Percentiles rank a stretch among this genome's conserved stretches.
Conservation (phyloP, 2,113 vertebrate genomes). For the Platysteira castanea region DNA sequence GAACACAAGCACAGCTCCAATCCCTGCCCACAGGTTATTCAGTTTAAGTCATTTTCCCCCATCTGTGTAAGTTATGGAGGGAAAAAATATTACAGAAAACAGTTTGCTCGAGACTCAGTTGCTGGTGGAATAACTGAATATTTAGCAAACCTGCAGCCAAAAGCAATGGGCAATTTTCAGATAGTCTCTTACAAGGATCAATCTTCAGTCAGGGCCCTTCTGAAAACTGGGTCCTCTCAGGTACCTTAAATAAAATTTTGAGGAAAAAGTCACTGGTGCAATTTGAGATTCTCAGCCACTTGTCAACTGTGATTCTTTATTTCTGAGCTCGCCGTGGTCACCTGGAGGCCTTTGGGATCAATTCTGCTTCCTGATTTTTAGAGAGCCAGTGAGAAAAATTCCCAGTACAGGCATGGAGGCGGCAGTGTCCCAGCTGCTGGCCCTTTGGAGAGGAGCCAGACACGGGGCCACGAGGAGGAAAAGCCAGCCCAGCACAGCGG, state of each 20-base stretch:
- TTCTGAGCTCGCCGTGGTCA: not conserved
- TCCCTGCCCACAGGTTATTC: rapidly evolving
- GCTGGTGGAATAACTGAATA: not conserved
- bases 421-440: not conserved
- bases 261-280: not conserved
- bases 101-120: not conserved
- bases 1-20: not conserved
- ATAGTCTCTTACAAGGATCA: not conserved
- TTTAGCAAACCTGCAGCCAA: not conserved
- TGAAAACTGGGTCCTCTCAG: not conserved
- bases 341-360: not conserved
- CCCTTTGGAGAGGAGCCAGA: not conserved
- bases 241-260: not conserved
- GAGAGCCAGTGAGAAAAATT: not conserved
- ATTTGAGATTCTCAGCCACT: not conserved
- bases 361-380: not conserved
- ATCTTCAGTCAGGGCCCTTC: not conserved
- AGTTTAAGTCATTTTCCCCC: not conserved
- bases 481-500: not conserved
- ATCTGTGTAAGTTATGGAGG: rapidly evolving
- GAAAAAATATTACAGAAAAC: not conserved
- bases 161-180: not conserved
- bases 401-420: rapidly evolving
- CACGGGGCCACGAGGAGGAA: rapidly evolving
- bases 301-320: not conserved